These are phyloP conservation scores for Eupleurogrammus muticus DNA, from an alignment of 2,797 vertebrate species.

Conservation along the genomic window DNA sequence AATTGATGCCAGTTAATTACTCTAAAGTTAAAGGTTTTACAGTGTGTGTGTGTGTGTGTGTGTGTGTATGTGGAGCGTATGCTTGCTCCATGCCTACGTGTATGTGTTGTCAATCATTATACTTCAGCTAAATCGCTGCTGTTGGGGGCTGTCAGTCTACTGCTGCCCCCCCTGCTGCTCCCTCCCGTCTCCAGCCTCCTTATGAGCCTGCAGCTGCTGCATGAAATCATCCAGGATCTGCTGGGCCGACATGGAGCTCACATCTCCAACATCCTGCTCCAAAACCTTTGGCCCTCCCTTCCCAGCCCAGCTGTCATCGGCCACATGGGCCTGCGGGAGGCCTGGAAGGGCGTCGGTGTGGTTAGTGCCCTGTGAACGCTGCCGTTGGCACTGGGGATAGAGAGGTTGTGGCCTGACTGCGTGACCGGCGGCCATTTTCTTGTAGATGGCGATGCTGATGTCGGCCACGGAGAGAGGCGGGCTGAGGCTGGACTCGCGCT, in stretches of 20 bases:
- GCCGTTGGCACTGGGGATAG: conserved; percentile 54
- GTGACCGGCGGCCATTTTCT: conserved; percentile 67
- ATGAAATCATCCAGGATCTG: conserved; percentile 82
- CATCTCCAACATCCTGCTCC: conserved; percentile 55
- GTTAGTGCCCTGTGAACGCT: conserved; percentile 22
- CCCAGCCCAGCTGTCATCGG: conserved; percentile 46
- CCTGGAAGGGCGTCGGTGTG: conserved; percentile 45
- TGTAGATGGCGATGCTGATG: conserved; percentile 69
- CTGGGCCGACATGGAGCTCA: conserved; percentile 78
- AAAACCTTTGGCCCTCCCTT: conserved; percentile 47
- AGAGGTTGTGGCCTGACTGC: conserved; percentile 53
- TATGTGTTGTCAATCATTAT: background rate
- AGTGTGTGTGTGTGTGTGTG: background rate
- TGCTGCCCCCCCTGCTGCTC: conserved; percentile 55
- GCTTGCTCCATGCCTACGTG: background rate
- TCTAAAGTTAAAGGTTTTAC: too few relatives aligned
- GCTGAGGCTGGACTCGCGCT: conserved; percentile 49
- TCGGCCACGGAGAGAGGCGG: conserved; percentile 69
- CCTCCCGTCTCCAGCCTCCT: conserved; percentile 45
- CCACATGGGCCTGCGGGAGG: conserved; percentile 40
- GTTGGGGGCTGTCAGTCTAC: conserved; percentile 32
- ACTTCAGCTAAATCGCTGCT: conserved; percentile 6
- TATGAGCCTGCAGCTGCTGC: conserved; percentile 74
- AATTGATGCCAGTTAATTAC: too few relatives aligned
- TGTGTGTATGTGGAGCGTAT: background rate